These are phyloP conservation scores for Thaleichthys pacificus DNA, from an alignment of 2,797 vertebrate genomes.

Conservation along the genomic window DNA sequence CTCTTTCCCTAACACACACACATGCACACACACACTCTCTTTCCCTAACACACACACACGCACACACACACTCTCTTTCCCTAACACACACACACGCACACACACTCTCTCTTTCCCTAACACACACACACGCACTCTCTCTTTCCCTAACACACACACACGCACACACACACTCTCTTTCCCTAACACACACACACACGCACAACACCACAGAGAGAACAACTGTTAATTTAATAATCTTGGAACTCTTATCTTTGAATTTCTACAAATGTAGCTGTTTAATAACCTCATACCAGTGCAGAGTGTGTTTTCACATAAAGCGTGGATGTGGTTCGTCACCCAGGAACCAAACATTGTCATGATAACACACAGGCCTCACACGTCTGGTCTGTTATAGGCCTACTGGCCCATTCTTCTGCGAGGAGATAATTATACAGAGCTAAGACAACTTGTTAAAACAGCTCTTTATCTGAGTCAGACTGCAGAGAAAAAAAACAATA, in stretches of 20 bases:
- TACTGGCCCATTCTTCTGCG: too few species aligned
- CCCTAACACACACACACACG: background rate
- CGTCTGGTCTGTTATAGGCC: too few species aligned
- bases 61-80: background rate
- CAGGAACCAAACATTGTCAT: too few species aligned
- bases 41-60: background rate
- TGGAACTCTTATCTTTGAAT: too few species aligned
- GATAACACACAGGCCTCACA: too few species aligned
- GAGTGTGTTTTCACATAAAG: too few species aligned
- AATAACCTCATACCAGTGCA: too few species aligned
- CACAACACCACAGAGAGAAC: background rate
- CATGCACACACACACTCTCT: background rate
- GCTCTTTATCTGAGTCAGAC: background rate
- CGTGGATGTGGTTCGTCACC: too few species aligned
- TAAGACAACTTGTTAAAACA: constrained; percentile 7
- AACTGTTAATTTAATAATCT: too few species aligned
- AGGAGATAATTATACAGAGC: background rate
- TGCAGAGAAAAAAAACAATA: background rate
- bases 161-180: background rate
- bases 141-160: background rate
- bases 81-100: background rate
- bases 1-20: background rate
- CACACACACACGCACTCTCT: background rate
- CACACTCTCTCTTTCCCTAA: too few species aligned
- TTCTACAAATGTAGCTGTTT: too few species aligned